Evolutionary conservation across 2,888 invertebrate genomes (phyloP), one percentile per base, ranked within the genome.

Genomic region (Caenorhabditis sulstoni): DNA sequence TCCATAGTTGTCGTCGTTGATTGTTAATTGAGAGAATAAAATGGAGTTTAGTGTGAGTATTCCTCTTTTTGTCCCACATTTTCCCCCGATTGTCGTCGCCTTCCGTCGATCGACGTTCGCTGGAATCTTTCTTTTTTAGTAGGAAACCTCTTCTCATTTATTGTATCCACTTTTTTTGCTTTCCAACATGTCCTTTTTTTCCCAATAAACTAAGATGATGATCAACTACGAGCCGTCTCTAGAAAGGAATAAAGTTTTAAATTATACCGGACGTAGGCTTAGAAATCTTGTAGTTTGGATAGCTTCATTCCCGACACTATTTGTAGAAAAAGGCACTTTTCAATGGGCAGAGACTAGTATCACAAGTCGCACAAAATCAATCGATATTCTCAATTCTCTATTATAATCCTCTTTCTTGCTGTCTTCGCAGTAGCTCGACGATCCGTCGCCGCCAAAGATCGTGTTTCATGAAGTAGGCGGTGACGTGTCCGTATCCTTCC

Each of bases 401-500:
- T 22, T 41, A 11, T 18, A 16, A 16, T 22, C 20, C 18, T 20
- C 18, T 7, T 18, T 65, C 23, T 44, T 53, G 44, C 16, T 66
- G 66, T 61, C 44, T 29, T 11, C 55, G 20, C 1, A 77, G 59
- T 7, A 79, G 20, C 20, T 79, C 81, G 11, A 29, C 29, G 35
- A 87, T 85, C 23, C 66, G 65, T 14, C 70, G 47, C 2, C 87
- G 73, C 79, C 86, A 87, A 23, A 82, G 3, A n/a, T 53, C 59
- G 58, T 86, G 86, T 22, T 76, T 68, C 18, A 45, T 45, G 14
- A 82, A 29, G 55, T 81, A 84, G 1, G 74, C 79, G n/a, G 77
- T 78, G 14, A 88, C 87, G 64, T 88, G 88, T 4, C 88, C 88
- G 14, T 77, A 80, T 9, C 78, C 76, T 8, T 82, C 67, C 70